phyloP scores from a whole-genome alignment of 2,113 vertebrate genomes.

The Gopherus evgoodei region DNA sequence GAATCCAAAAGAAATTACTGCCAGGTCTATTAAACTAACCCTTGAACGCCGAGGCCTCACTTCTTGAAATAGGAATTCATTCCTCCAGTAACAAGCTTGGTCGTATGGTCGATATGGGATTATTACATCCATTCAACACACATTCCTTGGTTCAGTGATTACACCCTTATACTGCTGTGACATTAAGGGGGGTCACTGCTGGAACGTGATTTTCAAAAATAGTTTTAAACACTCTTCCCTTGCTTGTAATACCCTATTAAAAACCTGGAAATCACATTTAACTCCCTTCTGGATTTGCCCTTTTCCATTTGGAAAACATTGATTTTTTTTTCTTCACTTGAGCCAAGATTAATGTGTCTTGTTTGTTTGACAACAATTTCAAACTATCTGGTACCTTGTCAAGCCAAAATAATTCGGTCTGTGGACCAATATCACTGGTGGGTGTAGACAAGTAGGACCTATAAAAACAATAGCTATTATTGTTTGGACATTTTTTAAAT shows the following conservation, averaged over 20 bases:
- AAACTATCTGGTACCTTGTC: background rate
- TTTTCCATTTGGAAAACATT: slow-evolving; percentile 51
- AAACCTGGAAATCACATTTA: slow-evolving; percentile 41
- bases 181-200: slow-evolving; percentile 21
- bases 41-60: slow-evolving; percentile 9
- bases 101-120: slow-evolving; percentile 10
- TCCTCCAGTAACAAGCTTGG: slow-evolving; percentile 25
- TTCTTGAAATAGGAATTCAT: background rate
- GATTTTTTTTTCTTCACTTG: slow-evolving; percentile 50
- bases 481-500: background rate
- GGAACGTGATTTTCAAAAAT: slow-evolving; percentile 27
- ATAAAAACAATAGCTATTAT: background rate
- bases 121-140: slow-evolving; percentile 18
- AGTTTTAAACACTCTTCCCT: slow-evolving; percentile 21
- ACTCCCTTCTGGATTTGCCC: slow-evolving; percentile 17
- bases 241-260: slow-evolving; percentile 36
- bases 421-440: background rate
- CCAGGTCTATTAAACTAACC: slow-evolving; percentile 40
- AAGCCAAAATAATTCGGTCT: slow-evolving; percentile 27
- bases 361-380: slow-evolving; percentile 55
- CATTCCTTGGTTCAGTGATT: slow-evolving; percentile 25
- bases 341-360: slow-evolving; percentile 52
- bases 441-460: background rate
- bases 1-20: slow-evolving; percentile 51
- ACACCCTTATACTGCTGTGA: slow-evolving; percentile 9